A percentile compares a stretch with the other conserved stretches of the same genome.
phyloP scores from a whole-genome alignment of 2,888 invertebrate species.

The Brachyopa scutellaris region DNA sequence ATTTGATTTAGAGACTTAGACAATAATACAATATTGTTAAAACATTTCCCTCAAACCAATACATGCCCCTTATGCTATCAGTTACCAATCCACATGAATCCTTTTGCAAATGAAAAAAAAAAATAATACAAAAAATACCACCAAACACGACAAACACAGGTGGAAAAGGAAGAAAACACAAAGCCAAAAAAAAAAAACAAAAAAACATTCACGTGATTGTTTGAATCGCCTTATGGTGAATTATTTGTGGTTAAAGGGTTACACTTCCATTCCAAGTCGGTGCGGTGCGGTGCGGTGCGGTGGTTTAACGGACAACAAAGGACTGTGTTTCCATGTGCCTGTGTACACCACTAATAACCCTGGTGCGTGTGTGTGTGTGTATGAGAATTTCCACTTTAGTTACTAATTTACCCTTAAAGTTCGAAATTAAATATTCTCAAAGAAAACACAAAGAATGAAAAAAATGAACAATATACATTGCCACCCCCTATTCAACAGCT shows the following conservation, averaged over 20 bases:
- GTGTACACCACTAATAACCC: not conserved
- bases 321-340: not conserved
- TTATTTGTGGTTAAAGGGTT: slow-evolving; percentile 19
- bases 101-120: not conserved
- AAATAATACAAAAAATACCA: too few relatives aligned
- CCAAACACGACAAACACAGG: too few relatives aligned
- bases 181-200: not conserved
- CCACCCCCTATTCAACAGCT: not conserved
- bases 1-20: too few relatives aligned
- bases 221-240: slow-evolving; percentile 10
- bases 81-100: not conserved
- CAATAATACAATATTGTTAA: too few relatives aligned
- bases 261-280: not conserved
- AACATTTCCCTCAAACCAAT: too few relatives aligned
- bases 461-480: not conserved
- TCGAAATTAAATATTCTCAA: not conserved
- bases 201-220: not conserved
- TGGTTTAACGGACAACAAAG: slow-evolving; percentile 5
- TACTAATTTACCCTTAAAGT: slow-evolving; percentile 18
- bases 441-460: slow-evolving; percentile 8
- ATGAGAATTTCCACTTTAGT: not conserved
- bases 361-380: slow-evolving; percentile 13
- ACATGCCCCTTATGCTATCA: too few relatives aligned
- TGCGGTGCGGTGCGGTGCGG: too few relatives aligned
- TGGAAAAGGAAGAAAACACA: not conserved